Conservation (phyloP, 2,797 vertebrate genomes). For the Microctenopoma steveboyesi region DNA sequence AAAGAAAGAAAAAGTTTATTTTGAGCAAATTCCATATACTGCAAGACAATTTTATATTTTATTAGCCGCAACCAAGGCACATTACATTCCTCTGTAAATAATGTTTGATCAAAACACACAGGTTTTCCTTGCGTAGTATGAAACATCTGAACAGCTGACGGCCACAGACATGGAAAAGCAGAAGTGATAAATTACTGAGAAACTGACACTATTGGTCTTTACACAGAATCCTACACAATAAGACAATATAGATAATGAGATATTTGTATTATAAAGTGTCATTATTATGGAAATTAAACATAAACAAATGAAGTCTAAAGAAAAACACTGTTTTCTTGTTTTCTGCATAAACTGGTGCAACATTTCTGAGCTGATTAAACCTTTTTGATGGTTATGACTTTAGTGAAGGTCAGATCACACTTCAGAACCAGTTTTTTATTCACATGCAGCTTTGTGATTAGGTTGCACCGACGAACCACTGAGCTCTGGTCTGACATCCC, state of each 20-base stretch:
- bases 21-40: background rate
- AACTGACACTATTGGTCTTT: background rate
- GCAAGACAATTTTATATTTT: background rate
- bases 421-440: background rate
- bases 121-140: background rate
- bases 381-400: too few relatives aligned
- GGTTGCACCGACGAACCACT: too few relatives aligned
- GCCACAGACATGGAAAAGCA: background rate
- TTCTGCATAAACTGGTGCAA: too few relatives aligned
- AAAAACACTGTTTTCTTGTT: too few relatives aligned
- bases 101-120: background rate
- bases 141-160: background rate
- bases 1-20: background rate
- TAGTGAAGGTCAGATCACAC: too few relatives aligned
- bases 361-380: too few relatives aligned
- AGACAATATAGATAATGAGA: background rate
- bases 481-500: background rate
- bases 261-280: background rate
- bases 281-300: too few relatives aligned
- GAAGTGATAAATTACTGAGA: conserved; percentile 18
- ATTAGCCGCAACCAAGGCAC: conserved; percentile 5
- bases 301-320: too few relatives aligned
- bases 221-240: background rate
- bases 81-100: background rate
- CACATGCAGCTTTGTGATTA: background rate